phyloP scores from a whole-genome alignment of 92 coral and sea anemone species.

The Parazoanthus darwini region DNA sequence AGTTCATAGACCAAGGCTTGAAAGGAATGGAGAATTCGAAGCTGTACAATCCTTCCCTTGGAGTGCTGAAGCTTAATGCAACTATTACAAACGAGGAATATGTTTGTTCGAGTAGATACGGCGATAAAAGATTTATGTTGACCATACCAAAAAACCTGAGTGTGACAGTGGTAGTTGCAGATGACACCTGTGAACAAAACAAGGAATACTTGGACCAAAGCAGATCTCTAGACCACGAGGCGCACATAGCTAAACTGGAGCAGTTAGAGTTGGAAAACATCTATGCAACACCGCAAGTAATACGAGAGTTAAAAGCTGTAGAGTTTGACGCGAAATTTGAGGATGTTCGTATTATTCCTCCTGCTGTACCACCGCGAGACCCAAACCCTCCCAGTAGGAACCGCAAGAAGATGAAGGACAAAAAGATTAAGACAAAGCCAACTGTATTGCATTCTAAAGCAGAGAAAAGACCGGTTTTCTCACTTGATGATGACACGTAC shows the following conservation, averaged over 20 bases:
- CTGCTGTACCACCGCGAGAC: conserved; percentile 15
- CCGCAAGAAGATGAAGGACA: background rate
- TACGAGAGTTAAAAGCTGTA: conserved; percentile 25
- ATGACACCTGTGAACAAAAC: conserved; percentile 40
- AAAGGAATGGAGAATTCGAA: background rate
- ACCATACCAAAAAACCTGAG: conserved; percentile 41
- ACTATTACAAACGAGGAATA: conserved; percentile 15
- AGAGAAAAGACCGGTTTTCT: background rate
- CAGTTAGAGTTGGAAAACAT: background rate
- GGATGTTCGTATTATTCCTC: background rate
- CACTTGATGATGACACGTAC: background rate
- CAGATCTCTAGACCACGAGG: conserved; percentile 26
- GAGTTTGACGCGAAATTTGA: background rate
- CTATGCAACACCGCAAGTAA: background rate
- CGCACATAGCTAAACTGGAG: conserved; percentile 11
- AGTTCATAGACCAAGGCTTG: conserved; percentile 30
- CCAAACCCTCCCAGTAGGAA: conserved; percentile 1
- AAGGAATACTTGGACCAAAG: conserved; percentile 36
- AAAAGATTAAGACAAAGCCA: background rate
- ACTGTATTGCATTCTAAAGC: background rate
- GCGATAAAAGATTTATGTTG: conserved; percentile 29
- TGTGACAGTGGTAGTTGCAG: conserved; percentile 33
- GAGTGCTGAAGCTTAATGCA: conserved; percentile 30
- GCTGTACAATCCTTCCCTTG: conserved; percentile 1
- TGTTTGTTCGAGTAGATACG: conserved; percentile 14